Percentiles rank a stretch among this genome's conserved stretches.
Conservation (phyloP, 2,888 invertebrate species). For the Protodeltote pygarga region DNA sequence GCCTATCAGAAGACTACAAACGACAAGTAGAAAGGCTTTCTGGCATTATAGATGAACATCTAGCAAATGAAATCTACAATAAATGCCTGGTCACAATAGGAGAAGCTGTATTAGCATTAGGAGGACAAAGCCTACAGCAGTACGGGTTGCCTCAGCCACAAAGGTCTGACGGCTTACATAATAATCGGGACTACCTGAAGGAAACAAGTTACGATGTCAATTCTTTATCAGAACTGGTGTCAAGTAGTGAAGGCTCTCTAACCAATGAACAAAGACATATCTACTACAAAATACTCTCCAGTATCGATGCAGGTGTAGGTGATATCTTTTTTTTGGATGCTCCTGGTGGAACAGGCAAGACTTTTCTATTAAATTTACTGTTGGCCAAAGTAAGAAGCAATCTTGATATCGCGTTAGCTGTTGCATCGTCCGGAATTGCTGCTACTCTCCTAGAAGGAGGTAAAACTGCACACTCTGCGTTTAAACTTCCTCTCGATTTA, state of each 20-base stretch:
- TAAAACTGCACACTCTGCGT: too few species aligned
- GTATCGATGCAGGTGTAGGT: slow-evolving; percentile 13
- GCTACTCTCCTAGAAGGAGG: too few species aligned
- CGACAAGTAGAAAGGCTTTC: slow-evolving; percentile 20
- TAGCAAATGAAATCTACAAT: slow-evolving; percentile 24
- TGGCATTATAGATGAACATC: slow-evolving; percentile 1
- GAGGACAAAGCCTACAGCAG: slow-evolving; percentile 23
- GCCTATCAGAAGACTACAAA: slow-evolving; percentile 30
- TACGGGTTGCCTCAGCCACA: slow-evolving; percentile 35
- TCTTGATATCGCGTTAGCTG: slow-evolving; percentile 25
- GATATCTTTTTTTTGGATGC: slow-evolving; percentile 25
- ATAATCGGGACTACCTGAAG: slow-evolving; percentile 6
- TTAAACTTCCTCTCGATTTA: too few species aligned
- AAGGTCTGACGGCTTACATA: slow-evolving; percentile 2
- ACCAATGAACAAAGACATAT: slow-evolving; percentile 28
- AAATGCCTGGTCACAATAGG: slow-evolving; percentile 23
- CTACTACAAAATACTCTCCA: slow-evolving; percentile 10
- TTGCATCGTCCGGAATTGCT: too few species aligned
- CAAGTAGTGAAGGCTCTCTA: slow-evolving; percentile 27
- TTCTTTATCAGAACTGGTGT: slow-evolving; percentile 17
- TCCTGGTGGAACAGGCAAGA: slow-evolving; percentile 59
- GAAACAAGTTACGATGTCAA: slow-evolving; percentile 30
- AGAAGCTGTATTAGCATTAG: slow-evolving; percentile 29
- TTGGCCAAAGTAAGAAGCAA: slow-evolving; percentile 32
- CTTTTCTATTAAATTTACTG: slow-evolving; percentile 42